A percentile compares a stretch with the other conserved stretches of the same genome.
phyloP scores from a whole-genome alignment of 2,113 vertebrate species.

The Danionella cerebrum region DNA sequence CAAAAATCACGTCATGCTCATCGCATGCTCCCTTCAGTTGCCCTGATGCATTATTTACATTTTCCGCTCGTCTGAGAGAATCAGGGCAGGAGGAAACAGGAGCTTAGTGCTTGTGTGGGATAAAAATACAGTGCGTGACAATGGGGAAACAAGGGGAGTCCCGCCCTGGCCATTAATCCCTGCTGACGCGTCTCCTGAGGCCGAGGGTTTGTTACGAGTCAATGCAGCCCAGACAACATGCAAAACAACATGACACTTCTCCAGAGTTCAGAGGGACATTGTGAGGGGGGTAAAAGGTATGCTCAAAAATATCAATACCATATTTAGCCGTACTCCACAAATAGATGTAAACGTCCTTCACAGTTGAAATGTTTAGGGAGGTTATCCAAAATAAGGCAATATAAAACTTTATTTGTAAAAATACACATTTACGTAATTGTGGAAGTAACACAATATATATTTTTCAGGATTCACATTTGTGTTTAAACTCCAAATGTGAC shows the following conservation, averaged over 20 bases:
- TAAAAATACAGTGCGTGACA: constrained; percentile 62
- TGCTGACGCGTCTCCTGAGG: constrained; percentile 67
- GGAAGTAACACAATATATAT: too few species aligned
- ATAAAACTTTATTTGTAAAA: too few species aligned
- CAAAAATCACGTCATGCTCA: constrained; percentile 36
- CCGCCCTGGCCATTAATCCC: constrained; percentile 64
- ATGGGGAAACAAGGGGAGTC: constrained; percentile 59
- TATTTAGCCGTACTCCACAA: too few species aligned
- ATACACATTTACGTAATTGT: too few species aligned
- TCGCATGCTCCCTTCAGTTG: constrained; percentile 9
- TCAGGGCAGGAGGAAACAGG: constrained; percentile 62
- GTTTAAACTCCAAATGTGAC: too few species aligned
- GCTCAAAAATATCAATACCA: constrained; percentile 30
- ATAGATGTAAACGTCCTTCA: too few species aligned
- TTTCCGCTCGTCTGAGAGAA: constrained; percentile 50
- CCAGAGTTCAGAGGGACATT: constrained; percentile 52
- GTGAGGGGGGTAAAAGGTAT: constrained; percentile 57
- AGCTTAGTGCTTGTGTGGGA: constrained; percentile 55
- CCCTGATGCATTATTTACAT: constrained; percentile 63
- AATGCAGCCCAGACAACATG: constrained; percentile 62
- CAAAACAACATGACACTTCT: constrained; percentile 60
- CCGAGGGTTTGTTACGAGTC: constrained; percentile 71
- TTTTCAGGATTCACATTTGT: too few species aligned
- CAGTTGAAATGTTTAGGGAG: too few species aligned
- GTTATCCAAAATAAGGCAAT: too few species aligned